Conservation (phyloP, 1,140 invertebrate genomes). For the Drosophila micromelanica region DNA sequence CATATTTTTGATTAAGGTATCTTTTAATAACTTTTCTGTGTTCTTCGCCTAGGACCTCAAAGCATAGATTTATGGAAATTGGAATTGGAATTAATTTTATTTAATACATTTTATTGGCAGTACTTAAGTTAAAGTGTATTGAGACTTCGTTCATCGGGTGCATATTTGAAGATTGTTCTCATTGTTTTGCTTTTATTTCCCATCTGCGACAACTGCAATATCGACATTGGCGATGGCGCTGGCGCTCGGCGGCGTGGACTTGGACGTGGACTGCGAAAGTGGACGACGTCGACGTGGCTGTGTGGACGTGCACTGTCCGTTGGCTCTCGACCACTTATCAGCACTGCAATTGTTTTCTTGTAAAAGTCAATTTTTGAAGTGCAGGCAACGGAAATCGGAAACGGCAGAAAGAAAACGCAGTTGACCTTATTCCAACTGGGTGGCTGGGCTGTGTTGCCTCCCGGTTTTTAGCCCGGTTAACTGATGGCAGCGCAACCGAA, state of each 20-base stretch:
- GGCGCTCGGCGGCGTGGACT: background rate
- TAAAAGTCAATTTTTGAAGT: slow-evolving; percentile 82
- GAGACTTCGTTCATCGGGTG: slow-evolving; percentile 30
- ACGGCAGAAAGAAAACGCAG: slow-evolving; percentile 68
- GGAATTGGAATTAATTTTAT: too few species aligned
- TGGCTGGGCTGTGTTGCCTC: background rate
- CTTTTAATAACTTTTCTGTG: too few species aligned
- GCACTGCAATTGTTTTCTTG: slow-evolving; percentile 78
- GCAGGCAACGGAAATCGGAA: slow-evolving; percentile 75
- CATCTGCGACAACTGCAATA: slow-evolving; percentile 40
- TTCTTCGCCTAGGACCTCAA: too few species aligned
- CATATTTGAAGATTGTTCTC: slow-evolving; percentile 8
- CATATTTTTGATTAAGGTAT: too few species aligned
- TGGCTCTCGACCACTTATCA: slow-evolving; percentile 66
- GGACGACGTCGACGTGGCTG: slow-evolving; percentile 21
- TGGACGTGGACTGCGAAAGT: slow-evolving; percentile 9
- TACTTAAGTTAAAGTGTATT: slow-evolving; percentile 42
- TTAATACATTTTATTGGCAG: too few species aligned
- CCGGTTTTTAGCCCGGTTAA: background rate
- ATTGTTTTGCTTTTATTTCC: slow-evolving; percentile 43
- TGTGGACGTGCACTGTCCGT: slow-evolving; percentile 64
- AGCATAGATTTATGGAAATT: too few species aligned
- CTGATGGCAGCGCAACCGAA: slow-evolving; percentile 16
- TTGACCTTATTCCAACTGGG: slow-evolving; percentile 63
- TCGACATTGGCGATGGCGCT: slow-evolving; percentile 13